Evolutionary conservation across 2,888 invertebrate species (phyloP), one percentile per base, ranked within the genome.

Genomic region (Blera fallax): DNA sequence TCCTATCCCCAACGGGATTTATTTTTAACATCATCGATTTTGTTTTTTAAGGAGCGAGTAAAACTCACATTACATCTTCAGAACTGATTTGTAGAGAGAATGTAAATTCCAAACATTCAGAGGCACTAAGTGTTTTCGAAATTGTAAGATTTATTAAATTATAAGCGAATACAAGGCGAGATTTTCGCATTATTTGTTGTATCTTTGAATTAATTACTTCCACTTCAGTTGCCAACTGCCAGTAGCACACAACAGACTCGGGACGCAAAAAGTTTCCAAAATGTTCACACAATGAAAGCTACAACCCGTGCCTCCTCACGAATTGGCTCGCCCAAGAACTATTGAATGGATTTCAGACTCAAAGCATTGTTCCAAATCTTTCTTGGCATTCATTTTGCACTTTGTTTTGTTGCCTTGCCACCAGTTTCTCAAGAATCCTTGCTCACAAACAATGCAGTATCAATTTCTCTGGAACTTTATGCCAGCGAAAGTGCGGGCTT

Each of bases 201-300:
- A 48, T 50, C 65, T 58, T 24, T 14, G 21, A 73, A 73, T 73
- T 83, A 78, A 83, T 83, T 83, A 79, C 54, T 78, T 69, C 67
- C 40, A 21, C 54, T 62, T 14, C 18, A 69, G 58, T 52, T 60
- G 27, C 18, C 60, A 62, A 67, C 40, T 67, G 67, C 72, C 72
- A 54, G 14, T 1, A 56, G 14, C 69, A 58, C 45, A 8, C 27
- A 29, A 21, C 54, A 48, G 37, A 48, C 45, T 62, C 18, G 65
- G 37, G 43, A 62, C 16, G 16, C 32, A 43, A 52, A n/a, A 29
- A 62, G 21, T 60, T 50, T 37, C 4, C 54, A 54, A 60, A 67
- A 67, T 43, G 1, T 67, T 65, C 21, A 27, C 52, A 62, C 67
- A 52, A 29, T 34, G 11, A 72, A 72, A 58, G 32, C 72, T 72